Percentiles rank a stretch among this genome's conserved stretches.
These are phyloP conservation scores for Protobothrops mucrosquamatus DNA, from an alignment of 2,113 vertebrate genomes.

Conservation along the genomic window DNA sequence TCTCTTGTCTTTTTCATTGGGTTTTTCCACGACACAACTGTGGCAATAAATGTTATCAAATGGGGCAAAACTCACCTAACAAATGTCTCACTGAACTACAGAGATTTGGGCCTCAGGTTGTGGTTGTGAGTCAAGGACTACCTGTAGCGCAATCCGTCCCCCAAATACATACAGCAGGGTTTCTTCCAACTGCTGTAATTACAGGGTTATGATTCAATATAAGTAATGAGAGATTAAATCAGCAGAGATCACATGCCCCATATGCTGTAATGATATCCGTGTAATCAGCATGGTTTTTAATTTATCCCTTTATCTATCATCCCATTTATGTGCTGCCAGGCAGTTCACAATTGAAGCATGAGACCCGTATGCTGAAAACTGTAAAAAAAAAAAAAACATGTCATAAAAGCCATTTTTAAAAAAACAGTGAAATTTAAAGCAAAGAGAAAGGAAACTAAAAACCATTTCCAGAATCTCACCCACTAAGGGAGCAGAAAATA, in stretches of 20 bases:
- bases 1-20: no score
- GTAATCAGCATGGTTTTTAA: neutral
- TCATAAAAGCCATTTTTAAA: neutral
- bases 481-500: neutral
- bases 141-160: constrained; percentile 21
- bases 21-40: no score
- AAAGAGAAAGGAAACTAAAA: neutral
- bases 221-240: constrained; percentile 46
- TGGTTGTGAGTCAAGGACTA: no score
- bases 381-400: neutral
- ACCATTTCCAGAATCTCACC: neutral
- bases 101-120: no score
- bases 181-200: neutral
- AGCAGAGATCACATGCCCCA: neutral
- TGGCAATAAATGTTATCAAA: no score
- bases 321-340: neutral
- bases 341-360: neutral
- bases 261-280: neutral
- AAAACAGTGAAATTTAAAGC: neutral
- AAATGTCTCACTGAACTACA: no score
- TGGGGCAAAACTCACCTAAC: no score
- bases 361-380: neutral
- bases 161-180: neutral
- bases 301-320: neutral
- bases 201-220: constrained; percentile 37